Base-by-base conservation (phyloP, 2,113 vertebrate species). In the Argyrosomus japonicus region DNA sequence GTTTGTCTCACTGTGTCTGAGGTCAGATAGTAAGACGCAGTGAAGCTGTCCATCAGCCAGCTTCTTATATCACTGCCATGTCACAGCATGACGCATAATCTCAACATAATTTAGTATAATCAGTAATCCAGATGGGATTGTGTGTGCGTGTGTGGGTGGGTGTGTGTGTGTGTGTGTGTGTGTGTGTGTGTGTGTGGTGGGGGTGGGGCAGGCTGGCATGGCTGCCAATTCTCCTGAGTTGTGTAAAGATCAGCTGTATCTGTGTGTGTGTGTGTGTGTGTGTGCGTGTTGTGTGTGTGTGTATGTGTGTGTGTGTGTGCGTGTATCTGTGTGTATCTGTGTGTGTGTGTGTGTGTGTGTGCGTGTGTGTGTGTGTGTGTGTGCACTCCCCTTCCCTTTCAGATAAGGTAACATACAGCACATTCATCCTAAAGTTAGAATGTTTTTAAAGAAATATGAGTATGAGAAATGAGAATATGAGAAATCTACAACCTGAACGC, bases 91-190 rank as follows among this genome's bases (percentile, higher is more conserved):
- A 69, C 36, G 8, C 40, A 61, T 82, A 84, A 83, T 75, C 82
- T 79, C 79, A 69, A 10, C 32, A 76, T 84, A 48, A 82, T 83
- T 75, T 72, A 61, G 60, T 75, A 47, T 62, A 43, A 78, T 76
- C 81, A 51, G 67, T 84, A 88, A 87, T 81, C 72, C 82, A 78
- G 74, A 86, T 68, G 45, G 80, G 74, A 77, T 45, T 71, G 36
- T 72, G 75, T 47, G 67, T 61, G 51, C 17, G 23, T 81, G 65
- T n/a, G 72, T 50, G 19, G 36, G 56, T 43, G 29, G 27, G 23
- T 0, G 0, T 21, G 61, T 62, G 25, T 56, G 48, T 50, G 15
- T 6, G 32, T 32, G 15, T 40, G 40, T 40, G 40, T 5, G 4
- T 43, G 1, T 15, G 61, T 61, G 23, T n/a, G n/a, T n/a, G n/a